These are phyloP conservation scores for Apogon hyalosoma DNA, from an alignment of 2,797 vertebrate species.

Conservation along the genomic window DNA sequence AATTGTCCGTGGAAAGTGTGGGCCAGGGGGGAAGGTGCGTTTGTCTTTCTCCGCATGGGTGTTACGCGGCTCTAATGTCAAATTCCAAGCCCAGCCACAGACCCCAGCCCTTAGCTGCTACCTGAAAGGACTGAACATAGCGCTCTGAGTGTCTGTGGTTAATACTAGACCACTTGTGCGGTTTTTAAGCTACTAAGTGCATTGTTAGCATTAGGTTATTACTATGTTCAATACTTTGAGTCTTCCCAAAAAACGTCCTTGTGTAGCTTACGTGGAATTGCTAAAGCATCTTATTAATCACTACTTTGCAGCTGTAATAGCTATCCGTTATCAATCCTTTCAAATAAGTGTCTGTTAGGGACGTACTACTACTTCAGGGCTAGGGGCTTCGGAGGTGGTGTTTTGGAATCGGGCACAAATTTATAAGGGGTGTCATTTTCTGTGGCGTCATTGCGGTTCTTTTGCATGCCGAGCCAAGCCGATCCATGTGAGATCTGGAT, in stretches of 20 bases:
- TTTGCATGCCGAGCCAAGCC: slow-evolving; percentile 73
- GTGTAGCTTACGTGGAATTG: slow-evolving; percentile 52
- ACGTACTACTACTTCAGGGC: slow-evolving; percentile 33
- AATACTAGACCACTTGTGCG: slow-evolving; percentile 40
- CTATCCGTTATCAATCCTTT: slow-evolving; percentile 44
- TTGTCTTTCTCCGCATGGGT: slow-evolving; percentile 79
- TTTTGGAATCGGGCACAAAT: slow-evolving; percentile 64
- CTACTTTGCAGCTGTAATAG: slow-evolving; percentile 43
- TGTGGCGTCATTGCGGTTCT: slow-evolving; percentile 56
- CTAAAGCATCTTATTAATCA: slow-evolving; percentile 65
- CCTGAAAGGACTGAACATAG: slow-evolving; percentile 64
- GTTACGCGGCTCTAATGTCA: slow-evolving; percentile 82
- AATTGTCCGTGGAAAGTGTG: slow-evolving; percentile 83
- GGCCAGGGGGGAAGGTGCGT: slow-evolving; percentile 82
- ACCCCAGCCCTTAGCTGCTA: slow-evolving; percentile 60
- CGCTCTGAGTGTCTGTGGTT: slow-evolving; percentile 37
- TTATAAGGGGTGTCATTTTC: slow-evolving; percentile 51
- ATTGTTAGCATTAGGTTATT: slow-evolving; percentile 41
- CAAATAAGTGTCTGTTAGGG: slow-evolving; percentile 36
- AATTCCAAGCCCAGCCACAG: slow-evolving; percentile 68
- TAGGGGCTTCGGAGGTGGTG: slow-evolving; percentile 57
- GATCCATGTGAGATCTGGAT: slow-evolving; percentile 77
- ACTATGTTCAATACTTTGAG: slow-evolving; percentile 35
- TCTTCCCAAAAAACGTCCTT: slow-evolving; percentile 6
- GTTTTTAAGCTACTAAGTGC: slow-evolving; percentile 62